Conservation (phyloP, 2,888 invertebrate genomes). For the Cephus pulcher region DNA sequence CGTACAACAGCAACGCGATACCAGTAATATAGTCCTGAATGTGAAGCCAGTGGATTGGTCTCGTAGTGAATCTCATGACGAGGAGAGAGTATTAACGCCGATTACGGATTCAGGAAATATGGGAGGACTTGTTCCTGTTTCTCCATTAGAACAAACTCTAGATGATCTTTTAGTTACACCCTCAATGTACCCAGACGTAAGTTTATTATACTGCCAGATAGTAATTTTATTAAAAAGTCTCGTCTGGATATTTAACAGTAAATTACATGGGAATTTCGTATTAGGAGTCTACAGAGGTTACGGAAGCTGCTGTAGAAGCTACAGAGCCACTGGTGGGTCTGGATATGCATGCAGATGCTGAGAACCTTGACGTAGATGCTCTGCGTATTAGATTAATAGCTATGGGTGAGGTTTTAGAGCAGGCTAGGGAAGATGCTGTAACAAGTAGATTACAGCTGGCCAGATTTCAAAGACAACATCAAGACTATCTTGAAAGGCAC, state of each 20-base stretch:
- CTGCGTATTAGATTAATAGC: slow-evolving; percentile 52
- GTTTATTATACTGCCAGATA: slow-evolving; percentile 16
- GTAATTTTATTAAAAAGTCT: not conserved
- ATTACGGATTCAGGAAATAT: slow-evolving; percentile 56
- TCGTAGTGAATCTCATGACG: slow-evolving; percentile 40
- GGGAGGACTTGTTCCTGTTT: slow-evolving; percentile 60
- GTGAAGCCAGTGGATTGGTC: slow-evolving; percentile 41
- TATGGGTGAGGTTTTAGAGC: slow-evolving; percentile 57
- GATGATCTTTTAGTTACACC: slow-evolving; percentile 57
- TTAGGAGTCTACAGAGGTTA: slow-evolving; percentile 52
- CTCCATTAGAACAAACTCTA: slow-evolving; percentile 59
- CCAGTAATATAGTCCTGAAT: slow-evolving; percentile 34
- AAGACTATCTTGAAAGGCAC: slow-evolving; percentile 61
- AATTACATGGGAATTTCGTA: not conserved
- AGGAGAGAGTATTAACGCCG: slow-evolving; percentile 59
- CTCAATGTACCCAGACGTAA: slow-evolving; percentile 64
- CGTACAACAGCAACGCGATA: slow-evolving; percentile 31
- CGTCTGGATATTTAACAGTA: not conserved
- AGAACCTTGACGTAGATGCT: slow-evolving; percentile 49
- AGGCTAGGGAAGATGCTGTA: slow-evolving; percentile 59
- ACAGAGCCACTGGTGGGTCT: slow-evolving; percentile 52
- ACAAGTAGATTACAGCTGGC: slow-evolving; percentile 56
- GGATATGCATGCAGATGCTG: slow-evolving; percentile 44
- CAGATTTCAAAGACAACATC: slow-evolving; percentile 61
- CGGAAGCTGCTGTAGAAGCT: slow-evolving; percentile 59